A percentile compares a stretch with the other conserved stretches of the same genome.
phyloP scores from a whole-genome alignment of 2,888 invertebrate genomes.

The Plebejus anna region DNA sequence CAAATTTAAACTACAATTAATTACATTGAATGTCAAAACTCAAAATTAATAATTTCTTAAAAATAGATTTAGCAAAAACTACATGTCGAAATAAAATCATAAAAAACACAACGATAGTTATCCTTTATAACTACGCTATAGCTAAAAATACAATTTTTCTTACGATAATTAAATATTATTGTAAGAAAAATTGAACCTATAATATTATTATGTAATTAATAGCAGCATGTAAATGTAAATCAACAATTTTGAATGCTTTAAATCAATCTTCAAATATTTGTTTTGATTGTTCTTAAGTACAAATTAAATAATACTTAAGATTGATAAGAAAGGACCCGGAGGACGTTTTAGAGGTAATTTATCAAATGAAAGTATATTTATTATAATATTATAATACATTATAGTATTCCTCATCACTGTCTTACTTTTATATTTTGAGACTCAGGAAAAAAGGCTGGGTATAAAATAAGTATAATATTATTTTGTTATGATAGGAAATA shows the following conservation, averaged over 20 bases:
- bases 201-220: not conserved
- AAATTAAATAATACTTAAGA: not conserved
- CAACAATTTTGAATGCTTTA: not conserved
- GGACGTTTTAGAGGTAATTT: not conserved
- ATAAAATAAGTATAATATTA: not conserved
- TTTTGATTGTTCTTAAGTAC: not conserved
- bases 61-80: not conserved
- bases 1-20: slow-evolving; percentile 28
- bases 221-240: not conserved
- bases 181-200: no score
- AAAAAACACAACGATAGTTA: no score
- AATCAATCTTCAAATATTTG: not conserved
- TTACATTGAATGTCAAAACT: not conserved
- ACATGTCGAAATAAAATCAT: not conserved
- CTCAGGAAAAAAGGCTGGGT: not conserved
- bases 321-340: not conserved
- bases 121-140: no score
- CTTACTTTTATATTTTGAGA: not conserved
- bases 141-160: no score
- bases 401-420: not conserved
- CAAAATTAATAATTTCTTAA: not conserved
- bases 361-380: not conserved
- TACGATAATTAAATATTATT: no score
- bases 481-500: no score
- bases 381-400: not conserved